Conservation (phyloP, 2,888 invertebrate genomes). For the Drosophila robusta region DNA sequence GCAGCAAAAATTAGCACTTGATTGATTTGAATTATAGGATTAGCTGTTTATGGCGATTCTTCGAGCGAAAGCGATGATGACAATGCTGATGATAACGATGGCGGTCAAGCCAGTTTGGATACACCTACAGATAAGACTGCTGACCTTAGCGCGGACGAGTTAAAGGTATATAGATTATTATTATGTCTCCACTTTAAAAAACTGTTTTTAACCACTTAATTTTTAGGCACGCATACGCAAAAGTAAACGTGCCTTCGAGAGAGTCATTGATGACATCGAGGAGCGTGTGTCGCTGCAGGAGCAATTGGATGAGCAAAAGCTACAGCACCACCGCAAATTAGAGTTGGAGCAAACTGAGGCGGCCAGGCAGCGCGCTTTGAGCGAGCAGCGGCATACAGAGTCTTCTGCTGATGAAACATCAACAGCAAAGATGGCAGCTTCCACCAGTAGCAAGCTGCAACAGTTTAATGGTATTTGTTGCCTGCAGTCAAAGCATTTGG, state of each 20-base stretch:
- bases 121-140: conserved; percentile 80
- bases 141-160: conserved; percentile 87
- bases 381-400: conserved; percentile 27
- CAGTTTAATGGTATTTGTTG: conserved; percentile 82
- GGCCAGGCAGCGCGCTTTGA: conserved; percentile 7
- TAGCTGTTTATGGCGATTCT: conserved; percentile 92
- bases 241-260: conserved; percentile 89
- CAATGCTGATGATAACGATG: conserved; percentile 61
- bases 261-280: conserved; percentile 92
- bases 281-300: conserved; percentile 89
- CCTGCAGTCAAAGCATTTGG: not conserved
- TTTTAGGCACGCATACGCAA: conserved; percentile 87
- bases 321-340: conserved; percentile 71
- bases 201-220: not conserved
- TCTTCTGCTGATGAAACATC: conserved; percentile 67
- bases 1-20: conserved; percentile 81
- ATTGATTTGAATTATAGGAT: conserved; percentile 87
- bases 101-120: conserved; percentile 83
- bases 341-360: conserved; percentile 55
- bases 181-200: not conserved
- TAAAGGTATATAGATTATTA: conserved; percentile 87
- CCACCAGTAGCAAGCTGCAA: conserved; percentile 79
- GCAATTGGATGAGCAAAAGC: conserved; percentile 85
- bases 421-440: conserved; percentile 2
- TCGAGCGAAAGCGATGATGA: conserved; percentile 87